These are phyloP conservation scores for Chloroceryle amazona DNA, from an alignment of 2,797 vertebrate genomes.

Conservation along the genomic window DNA sequence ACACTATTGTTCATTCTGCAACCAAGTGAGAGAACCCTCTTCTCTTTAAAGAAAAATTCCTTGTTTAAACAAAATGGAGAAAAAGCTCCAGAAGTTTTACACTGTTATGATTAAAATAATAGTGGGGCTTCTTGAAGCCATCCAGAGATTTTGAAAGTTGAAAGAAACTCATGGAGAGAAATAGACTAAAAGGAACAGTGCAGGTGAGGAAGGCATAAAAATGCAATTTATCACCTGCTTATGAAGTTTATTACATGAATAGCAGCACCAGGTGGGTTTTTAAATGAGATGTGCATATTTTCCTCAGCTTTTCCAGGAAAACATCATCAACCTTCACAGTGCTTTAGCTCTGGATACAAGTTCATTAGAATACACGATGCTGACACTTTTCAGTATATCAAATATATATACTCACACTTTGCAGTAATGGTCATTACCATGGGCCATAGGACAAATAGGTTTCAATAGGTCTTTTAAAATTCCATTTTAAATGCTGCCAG, in stretches of 20 bases:
- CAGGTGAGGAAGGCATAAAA: background rate
- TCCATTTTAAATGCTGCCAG: background rate
- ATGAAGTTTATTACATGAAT: background rate
- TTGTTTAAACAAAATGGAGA: background rate
- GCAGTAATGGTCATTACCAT: background rate
- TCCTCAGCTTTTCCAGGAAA: background rate
- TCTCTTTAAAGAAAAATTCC: background rate
- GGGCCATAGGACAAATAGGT: background rate
- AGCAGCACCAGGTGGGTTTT: background rate
- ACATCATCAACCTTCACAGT: background rate
- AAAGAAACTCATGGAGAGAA: background rate
- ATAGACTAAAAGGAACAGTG: background rate
- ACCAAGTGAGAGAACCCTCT: background rate
- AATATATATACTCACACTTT: background rate
- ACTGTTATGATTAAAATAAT: background rate
- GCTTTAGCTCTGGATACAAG: background rate
- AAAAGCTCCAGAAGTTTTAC: background rate
- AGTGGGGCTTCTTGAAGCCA: background rate
- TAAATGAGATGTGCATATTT: background rate
- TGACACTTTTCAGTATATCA: background rate
- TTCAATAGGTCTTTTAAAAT: conserved; percentile 11
- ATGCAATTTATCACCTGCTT: background rate
- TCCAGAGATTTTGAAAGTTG: background rate
- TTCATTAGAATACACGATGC: background rate
- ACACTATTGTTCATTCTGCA: background rate